phyloP scores from a whole-genome alignment of 2,797 vertebrate species.

The Coccyzus lansbergi region DNA sequence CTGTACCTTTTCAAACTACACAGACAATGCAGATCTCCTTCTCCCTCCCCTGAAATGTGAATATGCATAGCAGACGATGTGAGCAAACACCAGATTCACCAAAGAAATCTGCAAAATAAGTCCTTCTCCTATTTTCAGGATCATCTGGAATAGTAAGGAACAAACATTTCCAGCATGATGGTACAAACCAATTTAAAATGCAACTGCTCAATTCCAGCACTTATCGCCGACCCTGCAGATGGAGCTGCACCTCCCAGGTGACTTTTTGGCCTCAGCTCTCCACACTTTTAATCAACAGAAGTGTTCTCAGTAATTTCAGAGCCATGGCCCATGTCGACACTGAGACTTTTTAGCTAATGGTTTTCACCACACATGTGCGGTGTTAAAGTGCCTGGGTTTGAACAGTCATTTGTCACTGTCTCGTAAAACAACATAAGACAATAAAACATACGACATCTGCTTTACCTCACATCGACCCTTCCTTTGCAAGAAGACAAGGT shows the following conservation, averaged over 20 bases:
- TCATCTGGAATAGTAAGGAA: neutral
- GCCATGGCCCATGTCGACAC: neutral
- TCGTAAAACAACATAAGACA: fast-evolving
- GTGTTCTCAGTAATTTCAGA: neutral
- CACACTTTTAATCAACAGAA: neutral
- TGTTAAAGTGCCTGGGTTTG: neutral
- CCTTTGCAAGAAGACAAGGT: neutral
- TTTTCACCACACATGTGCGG: fast-evolving
- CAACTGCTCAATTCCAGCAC: neutral
- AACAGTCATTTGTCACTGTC: neutral
- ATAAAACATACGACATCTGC: neutral
- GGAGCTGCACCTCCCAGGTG: neutral
- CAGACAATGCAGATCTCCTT: neutral
- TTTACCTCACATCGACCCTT: neutral
- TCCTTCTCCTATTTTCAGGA: neutral
- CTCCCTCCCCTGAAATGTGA: neutral
- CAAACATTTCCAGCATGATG: neutral
- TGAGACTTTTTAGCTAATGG: neutral
- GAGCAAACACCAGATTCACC: neutral
- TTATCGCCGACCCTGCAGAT: neutral
- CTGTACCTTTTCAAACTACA: neutral
- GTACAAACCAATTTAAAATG: neutral
- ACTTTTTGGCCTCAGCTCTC: neutral
- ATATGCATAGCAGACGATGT: neutral
- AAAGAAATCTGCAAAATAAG: neutral